A percentile compares a stretch with the other conserved stretches of the same genome.
These are phyloP conservation scores for Drosophila bocki DNA, from an alignment of 1,140 invertebrate species.

Conservation along the genomic window DNA sequence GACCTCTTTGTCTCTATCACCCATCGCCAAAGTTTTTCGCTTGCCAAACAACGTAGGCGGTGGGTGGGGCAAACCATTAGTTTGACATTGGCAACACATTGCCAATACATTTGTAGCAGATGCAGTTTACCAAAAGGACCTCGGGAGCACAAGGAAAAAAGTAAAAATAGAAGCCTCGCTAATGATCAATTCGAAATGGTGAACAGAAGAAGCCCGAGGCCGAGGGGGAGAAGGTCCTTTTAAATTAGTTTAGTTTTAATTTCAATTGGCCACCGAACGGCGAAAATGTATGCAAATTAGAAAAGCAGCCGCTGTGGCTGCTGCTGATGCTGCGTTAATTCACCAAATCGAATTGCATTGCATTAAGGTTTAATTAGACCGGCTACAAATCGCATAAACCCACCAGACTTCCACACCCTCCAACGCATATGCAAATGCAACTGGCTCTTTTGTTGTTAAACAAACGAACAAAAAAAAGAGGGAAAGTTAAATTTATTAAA, in stretches of 20 bases:
- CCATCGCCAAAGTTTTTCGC: conserved; percentile 52
- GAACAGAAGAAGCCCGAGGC: not conserved
- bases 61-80: conserved; percentile 68
- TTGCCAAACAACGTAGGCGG: conserved; percentile 47
- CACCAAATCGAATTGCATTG: conserved; percentile 71
- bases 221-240: conserved; percentile 2
- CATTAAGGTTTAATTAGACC: conserved; percentile 72
- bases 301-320: conserved; percentile 41
- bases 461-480: conserved; percentile 31
- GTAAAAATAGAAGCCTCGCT: conserved; percentile 1
- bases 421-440: conserved; percentile 33
- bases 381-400: conserved; percentile 30
- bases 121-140: conserved; percentile 50
- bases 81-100: conserved; percentile 82
- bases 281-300: conserved; percentile 72
- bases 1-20: conserved; percentile 17
- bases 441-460: conserved; percentile 35
- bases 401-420: not conserved
- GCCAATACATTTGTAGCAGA: conserved; percentile 80
- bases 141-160: conserved; percentile 22
- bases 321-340: conserved; percentile 55
- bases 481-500: conserved; percentile 71
- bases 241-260: conserved; percentile 77
- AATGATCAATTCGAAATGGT: conserved; percentile 14
- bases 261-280: conserved; percentile 44